Evolutionary conservation across 2,888 invertebrate genomes (phyloP), one percentile per base, ranked within the genome.

Genomic region (Calephelis perditalis): DNA sequence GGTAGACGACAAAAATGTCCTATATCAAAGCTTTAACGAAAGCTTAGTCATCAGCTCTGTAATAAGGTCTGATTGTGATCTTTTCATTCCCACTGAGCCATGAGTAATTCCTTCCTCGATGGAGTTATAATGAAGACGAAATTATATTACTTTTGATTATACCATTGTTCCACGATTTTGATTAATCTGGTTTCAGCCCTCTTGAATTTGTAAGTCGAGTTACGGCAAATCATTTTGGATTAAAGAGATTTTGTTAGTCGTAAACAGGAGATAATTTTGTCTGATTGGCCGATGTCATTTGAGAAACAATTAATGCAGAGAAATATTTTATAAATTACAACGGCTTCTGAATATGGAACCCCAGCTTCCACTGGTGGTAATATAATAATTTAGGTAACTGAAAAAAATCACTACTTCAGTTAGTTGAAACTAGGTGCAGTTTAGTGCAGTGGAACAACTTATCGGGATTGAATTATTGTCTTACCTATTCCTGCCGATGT

Each of bases 51-150:
- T 80, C 81, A 76, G 67, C 64, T 71, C 65, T 65, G 73, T 83
- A 84, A 83, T 82, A 76, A 75, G 71, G 70, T 67, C 65, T 73
- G 86, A 88, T 88, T 86, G 81, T 77, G 81, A 88, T 87, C 86
- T 85, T 85, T 85, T 84, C 86, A 84, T 87, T 84, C 82, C 80
- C 84, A 84, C 79, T 78, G 76, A 80, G 76, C 81, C 79, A 77
- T 80, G 75, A 83, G 81, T 82, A 82, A 84, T 82, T 79, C 68
- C 71, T 64, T 60, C 73, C 72, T 68, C 76, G 75, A 81, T 79
- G 75, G 77, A 79, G 78, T 82, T 83, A 82, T 84, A 85, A 84
- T 81, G 81, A 84, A 84, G 75, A 77, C 72, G 78, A 79, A 85
- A 86, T 86, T 80, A 78, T 78, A 81, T 81, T 83, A 84, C 81